Percentiles rank a stretch among this genome's conserved stretches.
Conservation (phyloP, 2,113 vertebrate genomes). For the Macrotis lagotis region DNA sequence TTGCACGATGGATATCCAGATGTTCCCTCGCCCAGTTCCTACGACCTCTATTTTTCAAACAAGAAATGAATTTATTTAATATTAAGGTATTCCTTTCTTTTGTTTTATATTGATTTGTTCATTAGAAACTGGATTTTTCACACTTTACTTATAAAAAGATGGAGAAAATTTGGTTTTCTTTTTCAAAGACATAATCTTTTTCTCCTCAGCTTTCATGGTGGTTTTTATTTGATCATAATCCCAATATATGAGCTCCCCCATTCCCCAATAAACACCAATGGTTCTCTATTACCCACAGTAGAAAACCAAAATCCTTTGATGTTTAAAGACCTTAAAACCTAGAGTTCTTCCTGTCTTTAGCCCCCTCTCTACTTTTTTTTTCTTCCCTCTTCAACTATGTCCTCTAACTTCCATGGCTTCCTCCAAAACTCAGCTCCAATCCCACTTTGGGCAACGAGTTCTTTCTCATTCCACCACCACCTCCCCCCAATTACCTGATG, state of each 20-base stretch:
- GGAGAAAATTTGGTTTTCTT: neutral
- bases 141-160: neutral
- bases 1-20: neutral
- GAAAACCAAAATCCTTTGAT: neutral
- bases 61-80: neutral
- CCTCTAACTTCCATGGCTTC: neutral
- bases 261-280: neutral
- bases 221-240: neutral
- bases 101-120: neutral
- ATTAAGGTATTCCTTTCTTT: neutral
- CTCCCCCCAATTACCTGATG: rapidly evolving
- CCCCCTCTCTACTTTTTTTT: neutral
- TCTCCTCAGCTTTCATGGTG: neutral
- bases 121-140: neutral
- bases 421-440: neutral
- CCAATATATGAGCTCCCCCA: neutral
- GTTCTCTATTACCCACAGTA: neutral
- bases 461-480: neutral
- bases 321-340: no score
- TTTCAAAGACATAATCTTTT: neutral
- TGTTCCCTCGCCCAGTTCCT: no score
- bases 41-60: neutral
- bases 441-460: neutral
- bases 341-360: neutral
- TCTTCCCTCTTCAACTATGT: neutral